Evolutionary conservation across 2,797 vertebrate genomes (phyloP).

Genomic region (Lithobates sylvaticus): DNA sequence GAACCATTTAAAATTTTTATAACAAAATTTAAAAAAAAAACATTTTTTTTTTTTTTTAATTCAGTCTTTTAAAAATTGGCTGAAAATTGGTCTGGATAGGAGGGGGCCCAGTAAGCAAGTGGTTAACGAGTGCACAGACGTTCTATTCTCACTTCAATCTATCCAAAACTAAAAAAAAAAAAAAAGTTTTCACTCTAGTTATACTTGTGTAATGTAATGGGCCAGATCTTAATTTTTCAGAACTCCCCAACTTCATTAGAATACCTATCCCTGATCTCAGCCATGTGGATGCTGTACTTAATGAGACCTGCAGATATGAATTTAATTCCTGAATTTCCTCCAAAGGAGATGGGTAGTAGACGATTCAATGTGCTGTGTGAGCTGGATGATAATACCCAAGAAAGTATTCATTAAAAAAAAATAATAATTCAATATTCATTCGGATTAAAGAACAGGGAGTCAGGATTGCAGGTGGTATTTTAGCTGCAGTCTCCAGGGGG

Average conservation of each 20-base stretch:
- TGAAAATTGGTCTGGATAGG: no score
- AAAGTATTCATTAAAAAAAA: constrained; percentile 46
- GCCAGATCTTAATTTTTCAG: not conserved
- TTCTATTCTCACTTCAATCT: no score
- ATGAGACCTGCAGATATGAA: constrained; percentile 52
- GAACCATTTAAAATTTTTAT: no score
- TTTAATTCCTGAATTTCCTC: constrained; percentile 24
- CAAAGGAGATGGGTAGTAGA: not conserved
- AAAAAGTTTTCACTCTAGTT: no score
- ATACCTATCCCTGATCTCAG: constrained; percentile 6
- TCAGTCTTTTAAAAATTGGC: no score
- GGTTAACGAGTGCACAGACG: no score
- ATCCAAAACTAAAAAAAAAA: no score
- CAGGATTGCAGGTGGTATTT: not conserved
- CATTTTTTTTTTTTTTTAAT: no score
- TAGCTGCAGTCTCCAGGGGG: not conserved
- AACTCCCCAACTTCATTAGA: constrained; percentile 45
- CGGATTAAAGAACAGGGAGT: constrained; percentile 25
- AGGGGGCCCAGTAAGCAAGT: no score
- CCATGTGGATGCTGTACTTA: constrained; percentile 38
- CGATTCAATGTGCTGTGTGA: constrained; percentile 42
- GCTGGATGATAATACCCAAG: constrained; percentile 37
- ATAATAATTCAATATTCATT: constrained; percentile 40
- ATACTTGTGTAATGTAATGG: not conserved
- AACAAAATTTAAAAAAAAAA: no score